Evolutionary conservation across 2,888 invertebrate species (phyloP).

Genomic region (Nephrotoma guestfalica): DNA sequence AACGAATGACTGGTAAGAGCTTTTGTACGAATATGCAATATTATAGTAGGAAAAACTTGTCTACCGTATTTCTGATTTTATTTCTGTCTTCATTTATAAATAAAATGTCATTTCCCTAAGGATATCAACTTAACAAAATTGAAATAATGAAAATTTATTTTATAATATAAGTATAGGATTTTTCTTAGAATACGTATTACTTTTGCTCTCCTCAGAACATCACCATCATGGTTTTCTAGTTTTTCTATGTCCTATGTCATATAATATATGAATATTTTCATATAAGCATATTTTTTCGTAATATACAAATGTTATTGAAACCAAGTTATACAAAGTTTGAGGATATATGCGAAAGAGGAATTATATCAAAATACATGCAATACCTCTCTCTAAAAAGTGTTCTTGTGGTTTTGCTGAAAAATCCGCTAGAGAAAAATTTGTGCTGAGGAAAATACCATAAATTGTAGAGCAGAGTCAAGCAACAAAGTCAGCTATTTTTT

Average conservation of each 20-base stretch:
- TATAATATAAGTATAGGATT: neutral
- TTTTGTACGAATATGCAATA: neutral
- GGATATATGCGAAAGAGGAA: too few relatives aligned
- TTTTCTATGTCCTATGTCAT: neutral
- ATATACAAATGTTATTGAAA: too few relatives aligned
- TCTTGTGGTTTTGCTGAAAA: too few relatives aligned
- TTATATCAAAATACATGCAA: too few relatives aligned
- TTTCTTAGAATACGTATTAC: neutral
- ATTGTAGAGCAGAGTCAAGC: too few relatives aligned
- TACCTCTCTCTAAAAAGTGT: too few relatives aligned
- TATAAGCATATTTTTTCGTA: too few relatives aligned
- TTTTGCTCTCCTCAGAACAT: neutral
- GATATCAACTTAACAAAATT: neutral
- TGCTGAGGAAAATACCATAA: too few relatives aligned
- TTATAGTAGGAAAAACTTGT: neutral
- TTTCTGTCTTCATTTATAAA: neutral
- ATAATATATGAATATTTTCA: too few relatives aligned
- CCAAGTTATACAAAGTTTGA: too few relatives aligned
- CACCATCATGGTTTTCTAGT: neutral
- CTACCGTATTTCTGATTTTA: neutral
- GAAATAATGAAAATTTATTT: neutral
- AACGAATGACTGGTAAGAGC: neutral
- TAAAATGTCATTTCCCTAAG: neutral
- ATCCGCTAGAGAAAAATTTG: too few relatives aligned
- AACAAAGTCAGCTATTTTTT: too few relatives aligned